A percentile compares a stretch with the other conserved stretches of the same genome.
Conservation (phyloP, 2,888 invertebrate genomes). For the Euproctis similis region DNA sequence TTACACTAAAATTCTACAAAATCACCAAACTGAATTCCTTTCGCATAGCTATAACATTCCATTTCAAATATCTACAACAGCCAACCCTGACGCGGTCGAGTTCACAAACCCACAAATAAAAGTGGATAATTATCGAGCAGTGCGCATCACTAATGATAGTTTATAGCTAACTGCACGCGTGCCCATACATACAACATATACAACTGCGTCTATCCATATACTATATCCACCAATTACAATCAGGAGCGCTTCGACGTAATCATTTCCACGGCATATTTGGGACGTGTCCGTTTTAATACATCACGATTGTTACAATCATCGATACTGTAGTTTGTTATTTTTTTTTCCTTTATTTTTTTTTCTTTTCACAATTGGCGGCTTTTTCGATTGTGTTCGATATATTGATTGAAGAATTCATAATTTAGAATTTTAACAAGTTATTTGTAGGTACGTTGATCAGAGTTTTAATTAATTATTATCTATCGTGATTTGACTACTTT, state of each 20-base stretch:
- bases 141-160: conserved; percentile 40
- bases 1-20: too few relatives aligned
- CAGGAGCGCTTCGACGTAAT: conserved; percentile 42
- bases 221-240: conserved; percentile 50
- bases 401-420: too few relatives aligned
- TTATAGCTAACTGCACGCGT: conserved; percentile 36
- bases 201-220: too few relatives aligned
- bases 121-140: conserved; percentile 33
- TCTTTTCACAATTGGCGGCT: too few relatives aligned
- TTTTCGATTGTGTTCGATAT: too few relatives aligned
- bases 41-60: conserved; percentile 1
- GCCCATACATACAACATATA: too few relatives aligned
- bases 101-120: conserved; percentile 40
- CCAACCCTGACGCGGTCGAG: conserved; percentile 26
- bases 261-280: conserved; percentile 43
- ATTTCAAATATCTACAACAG: conserved; percentile 1
- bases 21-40: conserved; percentile 2
- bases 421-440: too few relatives aligned
- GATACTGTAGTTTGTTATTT: not conserved
- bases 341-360: too few relatives aligned
- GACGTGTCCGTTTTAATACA: conserved; percentile 3
- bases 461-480: too few relatives aligned
- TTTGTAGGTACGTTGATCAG: too few relatives aligned
- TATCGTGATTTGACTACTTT: too few relatives aligned
- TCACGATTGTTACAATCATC: not conserved